Evolutionary conservation across 2,113 vertebrate species (phyloP).

Genomic region (Climacteris rufus): DNA sequence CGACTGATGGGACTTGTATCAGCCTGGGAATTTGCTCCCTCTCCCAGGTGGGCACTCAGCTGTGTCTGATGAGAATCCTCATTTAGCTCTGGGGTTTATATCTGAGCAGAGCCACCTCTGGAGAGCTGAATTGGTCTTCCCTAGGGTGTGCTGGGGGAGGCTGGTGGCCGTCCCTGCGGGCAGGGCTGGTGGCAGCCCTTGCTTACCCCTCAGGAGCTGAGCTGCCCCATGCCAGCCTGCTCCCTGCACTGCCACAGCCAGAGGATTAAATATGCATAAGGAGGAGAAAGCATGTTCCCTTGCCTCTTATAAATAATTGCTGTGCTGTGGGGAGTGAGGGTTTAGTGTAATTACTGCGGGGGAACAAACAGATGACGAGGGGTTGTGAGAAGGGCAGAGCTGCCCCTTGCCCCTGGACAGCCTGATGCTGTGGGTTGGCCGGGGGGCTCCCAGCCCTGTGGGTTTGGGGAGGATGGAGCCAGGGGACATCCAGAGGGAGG

Average conservation of each 20-base stretch:
- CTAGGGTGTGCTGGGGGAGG: background rate
- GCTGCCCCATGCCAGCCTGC: background rate
- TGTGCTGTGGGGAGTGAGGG: background rate
- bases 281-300: background rate
- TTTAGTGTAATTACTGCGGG: background rate
- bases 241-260: background rate
- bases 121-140: fast-evolving
- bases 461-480: background rate
- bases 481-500: fast-evolving
- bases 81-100: background rate
- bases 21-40: background rate
- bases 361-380: background rate
- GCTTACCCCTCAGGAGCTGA: background rate
- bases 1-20: background rate
- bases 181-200: background rate
- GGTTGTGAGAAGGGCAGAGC: background rate
- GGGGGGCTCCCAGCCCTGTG: background rate
- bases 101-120: background rate
- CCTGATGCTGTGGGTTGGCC: fast-evolving
- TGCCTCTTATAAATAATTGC: constrained; percentile 8
- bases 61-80: background rate
- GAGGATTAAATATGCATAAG: background rate
- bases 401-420: background rate
- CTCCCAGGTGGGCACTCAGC: background rate
- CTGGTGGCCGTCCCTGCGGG: fast-evolving